These are phyloP conservation scores for Trissolcus brochymenae DNA, from an alignment of 2,888 invertebrate genomes.

Conservation along the genomic window DNA sequence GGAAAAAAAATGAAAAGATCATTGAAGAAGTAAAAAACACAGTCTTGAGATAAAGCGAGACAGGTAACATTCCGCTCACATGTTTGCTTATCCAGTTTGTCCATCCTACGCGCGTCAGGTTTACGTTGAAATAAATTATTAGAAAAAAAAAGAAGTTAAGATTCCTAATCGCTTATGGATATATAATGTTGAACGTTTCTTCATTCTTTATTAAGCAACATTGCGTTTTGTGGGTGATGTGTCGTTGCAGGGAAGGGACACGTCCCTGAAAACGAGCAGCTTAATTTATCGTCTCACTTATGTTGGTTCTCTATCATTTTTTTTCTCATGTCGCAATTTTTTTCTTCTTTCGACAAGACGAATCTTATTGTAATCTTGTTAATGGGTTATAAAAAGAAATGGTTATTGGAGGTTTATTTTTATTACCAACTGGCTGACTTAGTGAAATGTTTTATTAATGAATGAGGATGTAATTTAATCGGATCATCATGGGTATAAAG, in stretches of 20 bases:
- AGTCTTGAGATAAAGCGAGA: constrained; percentile 50
- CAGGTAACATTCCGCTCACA: constrained; percentile 56
- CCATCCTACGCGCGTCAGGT: constrained; percentile 55
- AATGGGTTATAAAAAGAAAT: no score
- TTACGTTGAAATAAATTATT: constrained; percentile 53
- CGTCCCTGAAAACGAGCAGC: no score
- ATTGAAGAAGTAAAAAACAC: constrained; percentile 32
- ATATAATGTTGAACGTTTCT: constrained; percentile 44
- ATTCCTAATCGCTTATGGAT: constrained; percentile 50
- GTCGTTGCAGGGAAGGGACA: no score
- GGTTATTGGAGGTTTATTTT: constrained; percentile 17
- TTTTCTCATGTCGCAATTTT: background rate
- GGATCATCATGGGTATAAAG: no score
- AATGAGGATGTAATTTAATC: no score
- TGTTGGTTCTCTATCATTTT: no score
- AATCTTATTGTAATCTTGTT: no score
- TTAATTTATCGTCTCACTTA: no score
- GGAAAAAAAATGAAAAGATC: no score
- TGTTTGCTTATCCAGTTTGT: constrained; percentile 58
- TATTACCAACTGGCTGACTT: constrained; percentile 25
- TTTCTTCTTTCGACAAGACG: no score
- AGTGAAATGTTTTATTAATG: constrained; percentile 18
- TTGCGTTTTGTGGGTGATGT: constrained; percentile 41
- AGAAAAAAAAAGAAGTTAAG: constrained; percentile 46
- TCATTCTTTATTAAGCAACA: constrained; percentile 46